Conservation (phyloP, 1,140 invertebrate species). For the Leptinotarsa lineolata region DNA sequence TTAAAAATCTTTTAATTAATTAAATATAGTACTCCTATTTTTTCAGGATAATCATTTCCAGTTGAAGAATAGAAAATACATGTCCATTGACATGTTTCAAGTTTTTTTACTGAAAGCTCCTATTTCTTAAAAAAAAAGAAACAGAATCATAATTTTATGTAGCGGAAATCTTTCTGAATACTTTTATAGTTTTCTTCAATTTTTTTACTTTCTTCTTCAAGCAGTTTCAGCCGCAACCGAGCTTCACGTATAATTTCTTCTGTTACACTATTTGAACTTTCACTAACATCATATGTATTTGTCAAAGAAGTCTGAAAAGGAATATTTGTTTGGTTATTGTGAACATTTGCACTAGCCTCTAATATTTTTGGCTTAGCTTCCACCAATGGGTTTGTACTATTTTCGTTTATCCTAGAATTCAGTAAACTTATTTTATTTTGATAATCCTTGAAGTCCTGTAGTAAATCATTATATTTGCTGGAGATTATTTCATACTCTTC, state of each 20-base stretch:
- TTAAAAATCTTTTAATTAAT: background rate
- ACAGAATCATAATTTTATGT: background rate
- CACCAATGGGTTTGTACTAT: background rate
- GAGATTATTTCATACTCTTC: background rate
- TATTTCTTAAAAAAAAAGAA: background rate
- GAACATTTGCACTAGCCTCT: background rate
- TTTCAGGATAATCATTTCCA: too few species aligned
- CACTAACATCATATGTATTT: background rate
- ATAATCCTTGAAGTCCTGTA: background rate
- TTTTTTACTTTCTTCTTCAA: conserved; percentile 25
- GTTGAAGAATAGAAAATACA: too few species aligned
- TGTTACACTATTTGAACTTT: conserved; percentile 12
- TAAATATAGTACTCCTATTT: background rate
- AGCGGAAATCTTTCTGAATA: background rate
- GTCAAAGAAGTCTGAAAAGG: background rate
- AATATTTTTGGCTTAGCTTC: background rate
- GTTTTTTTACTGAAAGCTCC: background rate
- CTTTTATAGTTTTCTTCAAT: conserved; percentile 19
- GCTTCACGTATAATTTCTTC: conserved; percentile 21
- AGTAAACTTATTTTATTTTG: conserved; percentile 13
- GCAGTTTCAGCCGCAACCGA: conserved; percentile 14
- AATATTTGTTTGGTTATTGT: too few species aligned
- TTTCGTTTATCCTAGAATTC: background rate
- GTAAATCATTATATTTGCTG: background rate
- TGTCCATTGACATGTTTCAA: too few species aligned